Evolutionary conservation across 2,888 invertebrate genomes (phyloP).

Genomic region (Philereme transversata): DNA sequence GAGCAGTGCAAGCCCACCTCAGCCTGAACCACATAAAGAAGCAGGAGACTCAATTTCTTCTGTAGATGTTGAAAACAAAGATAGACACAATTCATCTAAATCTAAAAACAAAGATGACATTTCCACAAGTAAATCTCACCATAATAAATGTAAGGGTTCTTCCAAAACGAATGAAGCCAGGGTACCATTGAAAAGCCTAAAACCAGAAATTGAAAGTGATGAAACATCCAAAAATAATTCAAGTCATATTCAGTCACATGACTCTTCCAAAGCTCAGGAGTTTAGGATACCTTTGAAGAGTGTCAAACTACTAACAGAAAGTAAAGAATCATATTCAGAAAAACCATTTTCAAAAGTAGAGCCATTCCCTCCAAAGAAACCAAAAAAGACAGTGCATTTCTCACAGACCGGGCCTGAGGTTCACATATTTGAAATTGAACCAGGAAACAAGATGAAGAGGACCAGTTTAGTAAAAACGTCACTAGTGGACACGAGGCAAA

Average conservation of each 20-base stretch:
- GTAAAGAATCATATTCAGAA: constrained; percentile 50
- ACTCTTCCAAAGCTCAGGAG: constrained; percentile 33
- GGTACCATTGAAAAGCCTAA: constrained; percentile 55
- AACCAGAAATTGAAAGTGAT: constrained; percentile 52
- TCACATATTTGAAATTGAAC: constrained; percentile 65
- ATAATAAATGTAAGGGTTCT: constrained; percentile 35
- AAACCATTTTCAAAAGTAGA: constrained; percentile 66
- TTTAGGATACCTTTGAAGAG: constrained; percentile 56
- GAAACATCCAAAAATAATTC: constrained; percentile 37
- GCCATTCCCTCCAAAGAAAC: constrained; percentile 52
- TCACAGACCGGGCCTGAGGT: constrained; percentile 56
- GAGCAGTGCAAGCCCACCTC: constrained; percentile 12
- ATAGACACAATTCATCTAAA: constrained; percentile 28
- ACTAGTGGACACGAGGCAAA: constrained; percentile 55
- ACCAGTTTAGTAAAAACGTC: constrained; percentile 62
- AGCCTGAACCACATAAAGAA: constrained; percentile 23
- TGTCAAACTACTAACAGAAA: constrained; percentile 56
- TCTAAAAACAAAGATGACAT: constrained; percentile 15
- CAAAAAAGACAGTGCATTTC: constrained; percentile 65
- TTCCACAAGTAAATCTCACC: constrained; percentile 18
- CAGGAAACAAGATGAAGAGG: constrained; percentile 69
- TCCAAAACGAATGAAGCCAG: constrained; percentile 33
- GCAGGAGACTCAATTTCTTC: constrained; percentile 20
- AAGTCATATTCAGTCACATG: constrained; percentile 14
- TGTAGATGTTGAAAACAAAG: constrained; percentile 28